Evolutionary conservation across 2,888 invertebrate species (phyloP).

Genomic region (Athetis lepigone): DNA sequence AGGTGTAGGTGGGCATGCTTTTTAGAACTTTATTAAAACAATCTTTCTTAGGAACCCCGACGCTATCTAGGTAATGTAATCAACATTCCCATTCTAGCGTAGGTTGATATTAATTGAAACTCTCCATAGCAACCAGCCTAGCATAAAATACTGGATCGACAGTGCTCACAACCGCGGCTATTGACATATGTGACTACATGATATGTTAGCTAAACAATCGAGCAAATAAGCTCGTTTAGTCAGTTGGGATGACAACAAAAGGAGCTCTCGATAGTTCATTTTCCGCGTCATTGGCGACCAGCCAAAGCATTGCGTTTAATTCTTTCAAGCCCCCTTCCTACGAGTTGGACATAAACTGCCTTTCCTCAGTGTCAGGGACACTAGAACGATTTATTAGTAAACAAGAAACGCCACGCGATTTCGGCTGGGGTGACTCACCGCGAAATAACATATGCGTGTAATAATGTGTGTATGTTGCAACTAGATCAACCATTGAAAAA

Average conservation of each 20-base stretch:
- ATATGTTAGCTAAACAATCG: conserved; percentile 52
- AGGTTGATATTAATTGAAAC: conserved; percentile 37
- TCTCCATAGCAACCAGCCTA: conserved; percentile 25
- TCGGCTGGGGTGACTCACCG: conserved; percentile 55
- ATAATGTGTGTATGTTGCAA: conserved; percentile 12
- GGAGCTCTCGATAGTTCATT: conserved; percentile 79
- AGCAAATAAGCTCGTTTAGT: conserved; percentile 58
- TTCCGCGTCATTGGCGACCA: conserved; percentile 71
- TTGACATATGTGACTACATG: conserved; percentile 18
- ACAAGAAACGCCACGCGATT: conserved; percentile 61
- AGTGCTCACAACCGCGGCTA: conserved; percentile 32
- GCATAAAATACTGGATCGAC: conserved; percentile 39
- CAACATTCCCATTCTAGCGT: conserved; percentile 29
- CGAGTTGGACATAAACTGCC: conserved; percentile 58
- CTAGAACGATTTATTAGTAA: conserved; percentile 69
- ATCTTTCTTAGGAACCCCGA: neutral
- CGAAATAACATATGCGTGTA: conserved; percentile 30
- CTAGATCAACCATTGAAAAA: conserved; percentile 7
- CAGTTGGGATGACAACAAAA: conserved; percentile 75
- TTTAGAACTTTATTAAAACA: conserved; percentile 6
- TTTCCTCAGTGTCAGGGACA: conserved; percentile 75
- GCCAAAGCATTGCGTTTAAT: conserved; percentile 75
- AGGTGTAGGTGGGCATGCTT: no score
- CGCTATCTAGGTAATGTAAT: conserved; percentile 20
- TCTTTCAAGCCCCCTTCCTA: conserved; percentile 61